A percentile compares a stretch with the other conserved stretches of the same genome.
Conservation (phyloP, 2,888 invertebrate genomes). For the Schizotus pectinicornis region DNA sequence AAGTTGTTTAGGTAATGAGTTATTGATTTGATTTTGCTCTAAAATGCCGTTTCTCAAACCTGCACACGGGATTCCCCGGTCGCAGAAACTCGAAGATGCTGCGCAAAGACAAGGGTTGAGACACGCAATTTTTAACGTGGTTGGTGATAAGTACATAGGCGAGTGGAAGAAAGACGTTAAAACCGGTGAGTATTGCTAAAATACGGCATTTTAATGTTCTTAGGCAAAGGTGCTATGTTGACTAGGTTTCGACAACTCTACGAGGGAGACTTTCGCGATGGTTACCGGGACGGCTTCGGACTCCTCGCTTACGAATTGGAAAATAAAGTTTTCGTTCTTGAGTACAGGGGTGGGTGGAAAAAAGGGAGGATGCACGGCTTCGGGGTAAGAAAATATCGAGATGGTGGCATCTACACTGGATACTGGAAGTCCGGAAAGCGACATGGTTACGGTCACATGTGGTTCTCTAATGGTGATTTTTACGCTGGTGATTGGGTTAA, state of each 20-base stretch:
- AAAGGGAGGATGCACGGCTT: conserved; percentile 64
- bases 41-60: conserved; percentile 50
- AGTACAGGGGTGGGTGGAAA: conserved; percentile 68
- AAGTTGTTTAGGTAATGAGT: background rate
- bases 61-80: conserved; percentile 38
- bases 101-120: conserved; percentile 65
- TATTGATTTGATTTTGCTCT: background rate
- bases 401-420: conserved; percentile 68
- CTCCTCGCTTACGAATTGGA: conserved; percentile 57
- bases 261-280: conserved; percentile 67
- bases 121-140: conserved; percentile 63
- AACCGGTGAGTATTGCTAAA: conserved; percentile 46
- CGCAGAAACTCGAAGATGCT: conserved; percentile 57
- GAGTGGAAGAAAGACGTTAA: conserved; percentile 65
- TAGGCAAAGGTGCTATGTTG: conserved; percentile 63
- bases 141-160: conserved; percentile 64
- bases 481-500: conserved; percentile 66
- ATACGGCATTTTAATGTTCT: conserved; percentile 10
- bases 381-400: conserved; percentile 64
- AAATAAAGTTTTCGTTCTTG: conserved; percentile 58
- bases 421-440: conserved; percentile 61
- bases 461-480: conserved; percentile 64
- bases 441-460: conserved; percentile 68
- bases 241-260: conserved; percentile 63
- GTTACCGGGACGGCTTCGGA: conserved; percentile 67